A percentile compares a stretch with the other conserved stretches of the same genome.
Conservation (phyloP, 2,888 invertebrate species). For the Agriopis marginaria region DNA sequence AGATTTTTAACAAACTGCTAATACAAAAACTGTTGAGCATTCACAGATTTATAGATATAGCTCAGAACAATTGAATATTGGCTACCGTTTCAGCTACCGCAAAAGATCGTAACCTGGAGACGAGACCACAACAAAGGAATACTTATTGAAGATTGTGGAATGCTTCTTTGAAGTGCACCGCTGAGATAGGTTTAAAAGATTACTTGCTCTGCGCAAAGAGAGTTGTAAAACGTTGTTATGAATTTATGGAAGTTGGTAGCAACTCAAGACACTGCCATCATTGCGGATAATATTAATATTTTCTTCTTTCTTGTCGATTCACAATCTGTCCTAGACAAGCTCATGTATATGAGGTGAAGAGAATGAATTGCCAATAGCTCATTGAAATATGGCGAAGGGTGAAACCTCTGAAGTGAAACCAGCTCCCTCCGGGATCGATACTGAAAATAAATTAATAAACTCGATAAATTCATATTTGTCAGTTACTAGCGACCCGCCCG, state of each 20-base stretch:
- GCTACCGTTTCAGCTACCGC: conserved; percentile 42
- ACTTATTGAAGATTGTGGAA: conserved; percentile 25
- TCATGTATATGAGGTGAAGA: too few relatives aligned
- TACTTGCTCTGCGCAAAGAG: conserved; percentile 6
- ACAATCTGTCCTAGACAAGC: too few relatives aligned
- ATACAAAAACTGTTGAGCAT: not conserved
- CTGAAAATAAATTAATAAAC: too few relatives aligned
- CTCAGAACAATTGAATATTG: conserved; percentile 31
- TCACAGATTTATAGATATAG: conserved; percentile 1
- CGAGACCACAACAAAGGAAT: conserved; percentile 48
- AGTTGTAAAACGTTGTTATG: not conserved
- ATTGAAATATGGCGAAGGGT: too few relatives aligned
- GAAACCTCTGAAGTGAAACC: too few relatives aligned
- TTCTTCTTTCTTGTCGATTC: too few relatives aligned
- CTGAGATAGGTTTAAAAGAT: conserved; percentile 5
- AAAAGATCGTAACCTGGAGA: conserved; percentile 31
- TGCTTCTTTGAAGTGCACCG: conserved; percentile 33
- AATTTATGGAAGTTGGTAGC: not conserved
- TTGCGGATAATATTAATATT: not conserved
- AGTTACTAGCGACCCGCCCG: too few relatives aligned
- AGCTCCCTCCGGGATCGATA: too few relatives aligned
- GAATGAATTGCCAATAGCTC: too few relatives aligned
- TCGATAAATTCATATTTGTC: too few relatives aligned
- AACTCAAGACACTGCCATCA: not conserved
- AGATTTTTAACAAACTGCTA: not conserved